Conservation (phyloP, 2,888 invertebrate species). For the Halictus ligatus region DNA sequence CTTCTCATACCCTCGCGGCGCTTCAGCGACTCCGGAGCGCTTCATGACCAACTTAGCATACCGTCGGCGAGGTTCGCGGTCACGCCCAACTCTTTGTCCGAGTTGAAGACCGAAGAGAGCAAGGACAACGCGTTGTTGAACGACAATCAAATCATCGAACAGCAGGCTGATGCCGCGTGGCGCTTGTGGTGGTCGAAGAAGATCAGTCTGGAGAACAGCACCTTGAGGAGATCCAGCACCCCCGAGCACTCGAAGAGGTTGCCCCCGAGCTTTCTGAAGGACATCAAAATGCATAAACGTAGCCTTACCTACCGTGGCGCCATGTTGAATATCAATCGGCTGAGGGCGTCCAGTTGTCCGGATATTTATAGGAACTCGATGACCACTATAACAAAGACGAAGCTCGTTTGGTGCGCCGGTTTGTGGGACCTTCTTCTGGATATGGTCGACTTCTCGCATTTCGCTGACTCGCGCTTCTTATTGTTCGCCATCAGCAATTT, state of each 20-base stretch:
- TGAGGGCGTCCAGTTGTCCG: constrained; percentile 95
- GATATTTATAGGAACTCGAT: constrained; percentile 95
- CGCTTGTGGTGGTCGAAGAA: constrained; percentile 86
- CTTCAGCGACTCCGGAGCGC: constrained; percentile 88
- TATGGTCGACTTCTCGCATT: constrained; percentile 93
- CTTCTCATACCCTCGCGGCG: constrained; percentile 90
- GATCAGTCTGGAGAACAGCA: constrained; percentile 82
- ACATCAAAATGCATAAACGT: constrained; percentile 90
- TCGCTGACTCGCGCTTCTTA: constrained; percentile 90
- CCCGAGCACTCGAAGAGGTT: constrained; percentile 84
- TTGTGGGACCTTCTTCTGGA: constrained; percentile 90
- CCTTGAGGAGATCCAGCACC: constrained; percentile 81
- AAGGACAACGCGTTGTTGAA: constrained; percentile 51
- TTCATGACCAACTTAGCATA: constrained; percentile 84
- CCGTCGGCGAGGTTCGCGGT: constrained; percentile 77
- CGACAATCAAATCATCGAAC: constrained; percentile 44
- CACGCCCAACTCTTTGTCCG: constrained; percentile 80
- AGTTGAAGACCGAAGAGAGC: constrained; percentile 63
- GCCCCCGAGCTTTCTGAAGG: constrained; percentile 90
- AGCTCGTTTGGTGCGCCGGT: constrained; percentile 90
- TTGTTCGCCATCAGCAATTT: constrained; percentile 95
- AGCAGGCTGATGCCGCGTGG: constrained; percentile 84
- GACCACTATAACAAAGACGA: constrained; percentile 93
- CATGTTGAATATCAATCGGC: constrained; percentile 92
- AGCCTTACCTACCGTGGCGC: constrained; percentile 94